Evolutionary conservation across 2,113 vertebrate species (phyloP).

Genomic region (Ploceus nigricollis): DNA sequence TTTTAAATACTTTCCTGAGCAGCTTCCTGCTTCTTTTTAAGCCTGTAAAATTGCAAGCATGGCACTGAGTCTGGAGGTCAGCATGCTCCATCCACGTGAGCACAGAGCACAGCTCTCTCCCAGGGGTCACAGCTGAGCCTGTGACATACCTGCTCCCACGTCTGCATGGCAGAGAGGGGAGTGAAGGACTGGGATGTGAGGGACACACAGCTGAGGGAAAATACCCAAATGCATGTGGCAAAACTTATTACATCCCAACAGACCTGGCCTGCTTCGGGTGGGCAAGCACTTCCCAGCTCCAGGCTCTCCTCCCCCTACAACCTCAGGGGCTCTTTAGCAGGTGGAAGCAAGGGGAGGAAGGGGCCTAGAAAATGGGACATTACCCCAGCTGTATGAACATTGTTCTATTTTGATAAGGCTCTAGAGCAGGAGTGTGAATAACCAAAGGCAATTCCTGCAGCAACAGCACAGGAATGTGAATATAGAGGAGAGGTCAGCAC

Average conservation of each 20-base stretch:
- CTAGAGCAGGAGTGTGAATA: background rate
- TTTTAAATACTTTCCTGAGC: background rate
- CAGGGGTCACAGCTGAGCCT: background rate
- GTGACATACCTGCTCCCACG: background rate
- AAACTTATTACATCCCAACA: rapidly evolving
- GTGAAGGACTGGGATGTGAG: background rate
- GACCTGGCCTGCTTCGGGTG: rapidly evolving
- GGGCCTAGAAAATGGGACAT: background rate
- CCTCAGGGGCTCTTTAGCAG: background rate
- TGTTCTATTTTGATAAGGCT: background rate
- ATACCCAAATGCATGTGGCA: rapidly evolving
- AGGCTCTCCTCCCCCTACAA: background rate
- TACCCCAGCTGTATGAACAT: background rate
- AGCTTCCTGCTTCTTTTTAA: background rate
- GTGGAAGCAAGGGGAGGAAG: background rate
- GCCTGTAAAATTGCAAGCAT: background rate
- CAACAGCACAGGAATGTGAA: background rate
- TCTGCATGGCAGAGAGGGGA: background rate
- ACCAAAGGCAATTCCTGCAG: background rate
- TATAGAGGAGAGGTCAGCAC: no score
- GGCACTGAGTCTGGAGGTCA: background rate
- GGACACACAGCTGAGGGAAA: background rate
- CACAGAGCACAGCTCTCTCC: background rate
- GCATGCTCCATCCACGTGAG: background rate
- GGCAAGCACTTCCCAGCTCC: background rate